Evolutionary conservation across 2,888 invertebrate genomes (phyloP), one percentile per base, ranked within the genome.

Genomic region (Syrista parreyssii): DNA sequence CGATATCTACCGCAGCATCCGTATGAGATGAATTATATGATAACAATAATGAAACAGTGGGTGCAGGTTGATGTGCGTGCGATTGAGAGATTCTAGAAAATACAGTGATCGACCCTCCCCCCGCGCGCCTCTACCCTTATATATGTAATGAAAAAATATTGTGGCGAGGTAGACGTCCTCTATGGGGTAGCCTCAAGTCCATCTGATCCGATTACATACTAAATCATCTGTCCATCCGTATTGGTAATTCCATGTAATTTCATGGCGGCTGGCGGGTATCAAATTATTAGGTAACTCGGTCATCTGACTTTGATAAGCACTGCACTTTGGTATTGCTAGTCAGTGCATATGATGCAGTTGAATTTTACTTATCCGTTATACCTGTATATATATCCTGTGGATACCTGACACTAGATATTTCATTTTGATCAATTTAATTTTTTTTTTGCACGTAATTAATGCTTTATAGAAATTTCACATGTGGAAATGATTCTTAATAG

Each of bases 271-370:
- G 78, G 78, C 78, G 80, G 80, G 80, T 82, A 77, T 82, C 76
- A 86, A 87, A 88, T 85, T 86, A 87, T 86, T 83, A 83, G 84
- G 85, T 85, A 86, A 86, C 82, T 83, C 82, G 86, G 84, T 86
- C 83, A 83, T 83, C 81, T 68, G 33, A 74, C 73, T 73, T 9
- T 71, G 71, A 71, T 31, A 31, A 71, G 32, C 71, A 33, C 12
- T 33, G 71, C 71, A 33, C 71, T 31, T 71, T 71, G 71, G 71
- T 71, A 31, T 9, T 9, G 31, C 71, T 1, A 31, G 71, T 71
- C 4, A 31, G 71, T 71, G 33, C 32, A 32, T 9, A 11, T 33
- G 71, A 71, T 33, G 71, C 71, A 33, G 71, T 71, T 71, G 1
- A 15, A 71, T 71, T 71, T 71, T 23, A 55, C 9, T 23, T 23